Evolutionary conservation across 2,797 vertebrate species (phyloP), one percentile per base, ranked within the genome.

Genomic region (Cygnus olor): DNA sequence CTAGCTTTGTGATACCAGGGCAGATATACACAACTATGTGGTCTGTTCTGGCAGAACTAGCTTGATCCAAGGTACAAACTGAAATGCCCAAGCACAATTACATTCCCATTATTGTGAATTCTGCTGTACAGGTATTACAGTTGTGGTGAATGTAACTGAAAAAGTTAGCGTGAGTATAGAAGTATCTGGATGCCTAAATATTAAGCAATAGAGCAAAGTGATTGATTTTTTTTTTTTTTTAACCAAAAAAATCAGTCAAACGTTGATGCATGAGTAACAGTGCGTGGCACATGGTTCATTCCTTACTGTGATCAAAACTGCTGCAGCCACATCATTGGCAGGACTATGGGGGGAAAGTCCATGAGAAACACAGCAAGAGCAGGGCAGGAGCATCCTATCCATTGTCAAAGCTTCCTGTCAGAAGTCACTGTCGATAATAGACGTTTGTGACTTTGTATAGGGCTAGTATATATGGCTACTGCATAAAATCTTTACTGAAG

Each of bases 191-290:
- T 72, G 22, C 32, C 32, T 78, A n/a, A 78, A 25, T 68, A 38
- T 56, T 61, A 79, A 56, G 27, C 30, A 68, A 30, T n/a, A 68
- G 1, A 61, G 42, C 5, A 86, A 51, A 80, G 58, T 30, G 4
- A 51, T 7, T 49, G 7, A 9, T 0, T 12, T 49, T 63, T 64
- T 0, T 64, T 0, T n/a, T 10, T 49, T 47, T 63, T 6, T 3
- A 19, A 34, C 7, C 18, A 53, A 27, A 36, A 42, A 11, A 80
- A 68, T 18, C 4, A 38, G 44, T 10, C 12, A 66, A 56, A 61
- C n/a, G 9, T 7, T 32, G 30, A 22, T 44, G 47, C 0, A 1
- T 63, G 32, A 73, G 21, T 14, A 49, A 54, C 19, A 44, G 22
- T 10, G 9, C 1, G 0, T 24, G 13, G 19, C 32, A 76, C 14